phyloP scores from a whole-genome alignment of 2,888 invertebrate genomes.

The Diaprepes abbreviatus region DNA sequence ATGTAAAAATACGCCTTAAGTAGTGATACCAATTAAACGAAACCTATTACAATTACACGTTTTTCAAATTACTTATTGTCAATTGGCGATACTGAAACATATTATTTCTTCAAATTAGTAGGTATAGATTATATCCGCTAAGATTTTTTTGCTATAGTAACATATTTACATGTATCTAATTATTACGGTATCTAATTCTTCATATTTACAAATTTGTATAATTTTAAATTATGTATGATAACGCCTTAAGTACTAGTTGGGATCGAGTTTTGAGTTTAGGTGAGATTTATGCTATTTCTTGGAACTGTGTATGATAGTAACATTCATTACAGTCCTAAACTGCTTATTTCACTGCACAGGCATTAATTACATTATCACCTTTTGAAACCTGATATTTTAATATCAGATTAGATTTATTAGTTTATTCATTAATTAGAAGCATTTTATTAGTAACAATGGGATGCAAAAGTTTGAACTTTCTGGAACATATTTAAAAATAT shows the following conservation, averaged over 20 bases:
- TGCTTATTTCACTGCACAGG: too few relatives aligned
- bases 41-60: constrained; percentile 20
- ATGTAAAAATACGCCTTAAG: not conserved
- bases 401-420: too few relatives aligned
- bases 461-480: too few relatives aligned
- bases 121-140: constrained; percentile 35
- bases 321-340: too few relatives aligned
- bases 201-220: constrained; percentile 36
- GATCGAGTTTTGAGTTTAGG: not conserved
- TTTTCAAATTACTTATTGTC: constrained; percentile 46
- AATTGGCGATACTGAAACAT: constrained; percentile 49
- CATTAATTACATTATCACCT: too few relatives aligned
- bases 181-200: constrained; percentile 21
- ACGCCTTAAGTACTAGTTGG: constrained; percentile 15
- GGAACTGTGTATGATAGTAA: too few relatives aligned
- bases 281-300: too few relatives aligned
- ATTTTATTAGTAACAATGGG: too few relatives aligned
- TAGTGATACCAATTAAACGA: constrained; percentile 17
- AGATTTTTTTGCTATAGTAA: constrained; percentile 32
- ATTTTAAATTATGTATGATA: constrained; percentile 9
- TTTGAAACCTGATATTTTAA: too few relatives aligned
- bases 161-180: constrained; percentile 38
- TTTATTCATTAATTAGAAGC: too few relatives aligned
- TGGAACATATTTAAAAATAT: too few relatives aligned
- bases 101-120: constrained; percentile 39